Evolutionary conservation across 1,140 invertebrate genomes (phyloP).

Genomic region (Pararge aegeria): DNA sequence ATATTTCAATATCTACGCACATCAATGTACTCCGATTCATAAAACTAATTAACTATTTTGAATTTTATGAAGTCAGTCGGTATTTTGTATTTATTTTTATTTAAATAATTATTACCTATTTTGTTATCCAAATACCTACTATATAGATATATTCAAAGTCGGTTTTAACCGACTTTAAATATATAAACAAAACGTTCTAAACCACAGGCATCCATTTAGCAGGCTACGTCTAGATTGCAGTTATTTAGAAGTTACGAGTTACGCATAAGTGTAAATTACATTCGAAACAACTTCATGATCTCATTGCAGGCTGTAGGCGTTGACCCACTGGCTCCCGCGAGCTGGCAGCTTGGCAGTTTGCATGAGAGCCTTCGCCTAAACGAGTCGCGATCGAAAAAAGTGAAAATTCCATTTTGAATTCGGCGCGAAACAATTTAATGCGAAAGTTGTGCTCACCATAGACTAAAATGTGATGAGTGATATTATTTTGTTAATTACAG

Average conservation of each 20-base stretch:
- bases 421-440: conserved; percentile 21
- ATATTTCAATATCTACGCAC: no score
- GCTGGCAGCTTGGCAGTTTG: conserved; percentile 48
- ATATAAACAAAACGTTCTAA: no score
- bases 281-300: conserved; percentile 65
- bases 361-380: conserved; percentile 44
- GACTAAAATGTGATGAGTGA: conserved; percentile 1
- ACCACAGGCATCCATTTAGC: conserved; percentile 28
- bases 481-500: no score
- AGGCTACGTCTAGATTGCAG: conserved; percentile 38
- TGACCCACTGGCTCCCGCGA: conserved; percentile 48
- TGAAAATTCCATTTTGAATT: conserved; percentile 13
- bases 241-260: conserved; percentile 13
- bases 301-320: conserved; percentile 66
- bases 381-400: conserved; percentile 12
- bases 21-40: no score
- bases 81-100: no score
- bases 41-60: no score
- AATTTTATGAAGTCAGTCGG: no score
- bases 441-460: neutral
- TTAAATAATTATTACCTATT: no score
- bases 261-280: conserved; percentile 60
- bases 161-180: no score
- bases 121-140: no score
- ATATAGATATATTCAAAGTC: conserved; percentile 3